Evolutionary conservation across 2,113 vertebrate species (phyloP).

Genomic region (Aegithalos caudatus): DNA sequence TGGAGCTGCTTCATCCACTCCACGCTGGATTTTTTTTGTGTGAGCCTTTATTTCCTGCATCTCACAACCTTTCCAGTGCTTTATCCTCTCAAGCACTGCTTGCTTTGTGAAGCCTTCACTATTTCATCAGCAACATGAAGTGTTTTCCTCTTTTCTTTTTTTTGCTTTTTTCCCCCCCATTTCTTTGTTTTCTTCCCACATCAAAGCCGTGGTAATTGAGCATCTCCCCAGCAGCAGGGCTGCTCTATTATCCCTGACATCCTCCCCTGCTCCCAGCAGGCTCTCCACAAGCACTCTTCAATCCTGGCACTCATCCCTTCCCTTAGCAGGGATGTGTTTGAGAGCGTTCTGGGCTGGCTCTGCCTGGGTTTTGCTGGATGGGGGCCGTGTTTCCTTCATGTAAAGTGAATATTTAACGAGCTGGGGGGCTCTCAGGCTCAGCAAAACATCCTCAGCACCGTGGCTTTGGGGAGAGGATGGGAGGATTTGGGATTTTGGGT

Average conservation of each 20-base stretch:
- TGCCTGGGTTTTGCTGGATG: accelerated
- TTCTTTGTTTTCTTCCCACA: background rate
- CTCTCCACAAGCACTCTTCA: background rate
- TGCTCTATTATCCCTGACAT: background rate
- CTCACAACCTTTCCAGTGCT: background rate
- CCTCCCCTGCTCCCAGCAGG: background rate
- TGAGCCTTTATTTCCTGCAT: background rate
- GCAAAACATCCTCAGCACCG: accelerated
- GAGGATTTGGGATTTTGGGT: background rate
- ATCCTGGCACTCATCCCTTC: background rate
- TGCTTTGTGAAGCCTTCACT: background rate
- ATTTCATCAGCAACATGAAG: background rate
- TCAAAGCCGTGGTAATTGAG: background rate
- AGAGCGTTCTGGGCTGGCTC: background rate
- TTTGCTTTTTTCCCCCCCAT: accelerated
- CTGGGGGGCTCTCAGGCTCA: background rate
- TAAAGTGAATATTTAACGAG: background rate
- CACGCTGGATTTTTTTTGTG: background rate
- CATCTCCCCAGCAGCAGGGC: background rate
- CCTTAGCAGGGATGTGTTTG: background rate
- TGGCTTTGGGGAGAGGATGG: background rate
- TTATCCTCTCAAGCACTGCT: background rate
- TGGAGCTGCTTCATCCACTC: background rate
- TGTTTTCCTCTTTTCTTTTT: background rate
- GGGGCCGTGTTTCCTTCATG: background rate